Conservation (phyloP, 2,888 invertebrate species). For the Melieria omissa region DNA sequence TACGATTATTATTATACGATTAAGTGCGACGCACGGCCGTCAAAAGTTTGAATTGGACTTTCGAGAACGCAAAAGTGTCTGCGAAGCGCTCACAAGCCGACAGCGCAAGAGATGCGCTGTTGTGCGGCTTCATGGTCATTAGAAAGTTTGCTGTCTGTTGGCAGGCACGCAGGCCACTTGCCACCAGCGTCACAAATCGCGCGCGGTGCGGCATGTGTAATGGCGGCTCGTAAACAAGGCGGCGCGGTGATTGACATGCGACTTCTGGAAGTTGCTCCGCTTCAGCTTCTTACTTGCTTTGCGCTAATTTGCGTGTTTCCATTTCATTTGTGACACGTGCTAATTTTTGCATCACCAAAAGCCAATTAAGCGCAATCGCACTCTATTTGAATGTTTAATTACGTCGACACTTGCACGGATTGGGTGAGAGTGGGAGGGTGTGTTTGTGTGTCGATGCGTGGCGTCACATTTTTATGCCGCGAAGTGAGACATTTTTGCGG, state of each 20-base stretch:
- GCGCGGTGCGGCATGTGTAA: neutral
- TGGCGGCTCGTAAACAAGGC: neutral
- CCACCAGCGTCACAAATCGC: neutral
- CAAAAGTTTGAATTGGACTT: no score
- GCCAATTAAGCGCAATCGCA: conserved; percentile 24
- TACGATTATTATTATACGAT: no score
- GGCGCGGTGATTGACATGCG: neutral
- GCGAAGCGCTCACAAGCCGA: no score
- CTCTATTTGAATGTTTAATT: conserved; percentile 29
- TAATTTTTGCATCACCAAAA: conserved; percentile 21
- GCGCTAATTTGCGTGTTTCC: conserved; percentile 20
- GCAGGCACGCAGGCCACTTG: neutral
- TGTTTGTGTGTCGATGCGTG: neutral
- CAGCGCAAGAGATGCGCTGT: no score
- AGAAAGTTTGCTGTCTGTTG: conserved; percentile 4
- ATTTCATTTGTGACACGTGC: conserved; percentile 23
- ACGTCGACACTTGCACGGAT: conserved; percentile 22
- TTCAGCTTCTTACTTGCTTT: neutral
- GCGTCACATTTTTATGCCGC: no score
- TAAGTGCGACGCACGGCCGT: no score
- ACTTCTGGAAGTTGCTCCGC: neutral
- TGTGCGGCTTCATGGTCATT: conserved; percentile 4
- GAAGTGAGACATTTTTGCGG: no score
- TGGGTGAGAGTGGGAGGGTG: neutral
- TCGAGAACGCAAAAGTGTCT: no score